Evolutionary conservation across 2,113 vertebrate species (phyloP).

Genomic region (Mixornis gularis): DNA sequence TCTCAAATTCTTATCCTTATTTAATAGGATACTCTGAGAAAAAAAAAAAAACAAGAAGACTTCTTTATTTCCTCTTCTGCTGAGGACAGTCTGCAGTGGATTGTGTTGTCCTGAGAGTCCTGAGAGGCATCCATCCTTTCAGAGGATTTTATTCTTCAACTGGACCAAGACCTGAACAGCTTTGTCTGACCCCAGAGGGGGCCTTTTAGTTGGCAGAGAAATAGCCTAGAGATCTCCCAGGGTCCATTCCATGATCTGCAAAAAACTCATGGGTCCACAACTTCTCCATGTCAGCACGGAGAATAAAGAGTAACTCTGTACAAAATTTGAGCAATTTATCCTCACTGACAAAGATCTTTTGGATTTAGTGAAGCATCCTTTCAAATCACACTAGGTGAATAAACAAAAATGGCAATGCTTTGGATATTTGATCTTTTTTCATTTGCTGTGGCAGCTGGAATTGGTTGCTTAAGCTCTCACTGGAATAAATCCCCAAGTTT

Average conservation of each 20-base stretch:
- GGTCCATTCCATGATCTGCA: background rate
- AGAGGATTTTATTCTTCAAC: background rate
- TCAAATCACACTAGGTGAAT: background rate
- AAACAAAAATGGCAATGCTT: background rate
- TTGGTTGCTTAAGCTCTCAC: fast-evolving
- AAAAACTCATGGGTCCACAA: background rate
- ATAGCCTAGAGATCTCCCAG: background rate
- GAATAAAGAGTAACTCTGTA: background rate
- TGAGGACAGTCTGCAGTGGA: background rate
- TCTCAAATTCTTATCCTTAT: background rate
- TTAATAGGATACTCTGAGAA: background rate
- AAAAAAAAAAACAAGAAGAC: background rate
- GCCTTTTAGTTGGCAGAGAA: background rate
- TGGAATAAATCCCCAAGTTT: background rate
- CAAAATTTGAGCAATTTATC: background rate
- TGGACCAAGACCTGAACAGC: background rate
- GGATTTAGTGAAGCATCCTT: background rate
- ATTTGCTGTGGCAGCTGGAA: background rate
- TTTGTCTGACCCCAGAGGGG: fast-evolving
- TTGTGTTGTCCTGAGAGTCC: background rate
- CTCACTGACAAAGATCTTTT: background rate
- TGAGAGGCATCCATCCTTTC: background rate
- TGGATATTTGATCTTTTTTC: background rate
- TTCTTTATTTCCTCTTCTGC: background rate
- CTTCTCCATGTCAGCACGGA: background rate